Base-by-base conservation (phyloP, 2,888 invertebrate genomes). In the Ornithoptera alexandrae region DNA sequence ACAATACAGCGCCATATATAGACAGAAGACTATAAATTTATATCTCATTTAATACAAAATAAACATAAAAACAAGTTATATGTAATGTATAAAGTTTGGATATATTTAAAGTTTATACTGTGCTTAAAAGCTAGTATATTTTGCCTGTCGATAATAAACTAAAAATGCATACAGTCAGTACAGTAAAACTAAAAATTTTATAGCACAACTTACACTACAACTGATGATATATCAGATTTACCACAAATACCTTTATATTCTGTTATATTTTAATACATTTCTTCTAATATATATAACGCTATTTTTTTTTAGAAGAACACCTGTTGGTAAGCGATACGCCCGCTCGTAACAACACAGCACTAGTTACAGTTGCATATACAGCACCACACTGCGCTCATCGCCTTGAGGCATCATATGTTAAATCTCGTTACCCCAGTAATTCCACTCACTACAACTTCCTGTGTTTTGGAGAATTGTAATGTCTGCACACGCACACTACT, bases 131-230 rank as follows among this genome's bases (percentile, higher is more conserved):
- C 56, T 56, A 56, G 56, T 3, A 17, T 56, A n/a, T 56, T 18
- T 56, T 59, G 59, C 59, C 46, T 58, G 42, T 46, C 22, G 17
- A 15, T 36, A 61, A 6, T 53, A 56, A 18, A n/a, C 53, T 36
- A 56, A 62, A 39, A 39, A 50, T 62, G 50, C 39, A 20, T 50
- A 22, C 1, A 62, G 20, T 63, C 20, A 57, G 57, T 57, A 57
- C 5, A 12, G 1, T 59, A 30, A 12, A 10, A 53, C 7, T 20
- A 57, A 20, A 57, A 57, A 57, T 1, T 53, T 18, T 53, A 39
- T 17, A 57, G 8, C 20, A 20, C 10, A 57, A 20, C 57, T 57
- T 57, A 0, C 50, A 50, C 17, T 50, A 50, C 50, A 50, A 46
- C 46, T 10, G 17, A 17, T 50, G 1, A 50, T 17, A 50, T 50